Evolutionary conservation across 2,888 invertebrate genomes (phyloP).

Genomic region (Dysmachus trigonus): DNA sequence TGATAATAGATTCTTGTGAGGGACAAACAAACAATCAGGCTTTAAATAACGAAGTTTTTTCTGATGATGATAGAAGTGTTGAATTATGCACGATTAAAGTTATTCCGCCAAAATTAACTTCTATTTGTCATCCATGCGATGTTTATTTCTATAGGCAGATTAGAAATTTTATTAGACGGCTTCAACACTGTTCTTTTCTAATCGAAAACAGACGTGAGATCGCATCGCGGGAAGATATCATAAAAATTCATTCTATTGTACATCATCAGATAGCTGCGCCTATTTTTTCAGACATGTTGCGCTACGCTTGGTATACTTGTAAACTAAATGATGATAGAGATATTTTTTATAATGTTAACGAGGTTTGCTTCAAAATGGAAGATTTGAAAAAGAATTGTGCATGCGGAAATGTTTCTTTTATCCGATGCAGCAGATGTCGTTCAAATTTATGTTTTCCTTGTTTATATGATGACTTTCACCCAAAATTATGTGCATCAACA

Average conservation of each 20-base stretch:
- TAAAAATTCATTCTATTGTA: constrained; percentile 1
- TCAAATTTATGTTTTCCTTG: no score
- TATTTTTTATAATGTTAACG: no score
- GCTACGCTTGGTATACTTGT: not conserved
- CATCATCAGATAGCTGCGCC: not conserved
- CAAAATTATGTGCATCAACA: no score
- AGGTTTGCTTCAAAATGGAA: no score
- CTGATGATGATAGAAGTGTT: no score
- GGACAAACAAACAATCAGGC: no score
- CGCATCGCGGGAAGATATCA: not conserved
- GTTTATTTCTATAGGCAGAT: not conserved
- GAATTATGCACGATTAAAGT: not conserved
- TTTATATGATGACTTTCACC: no score
- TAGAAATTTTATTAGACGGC: not conserved
- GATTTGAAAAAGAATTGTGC: no score
- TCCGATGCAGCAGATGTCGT: no score
- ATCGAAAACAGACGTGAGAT: not conserved
- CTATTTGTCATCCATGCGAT: not conserved
- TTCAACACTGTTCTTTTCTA: not conserved
- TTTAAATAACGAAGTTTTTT: no score
- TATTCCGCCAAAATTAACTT: not conserved
- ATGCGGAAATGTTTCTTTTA: no score
- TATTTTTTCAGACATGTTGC: not conserved
- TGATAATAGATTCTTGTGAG: no score
- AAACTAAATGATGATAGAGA: not conserved